A percentile compares a stretch with the other conserved stretches of the same genome.
Conservation (phyloP, 2,113 vertebrate genomes). For the Budorcas taxicolor region DNA sequence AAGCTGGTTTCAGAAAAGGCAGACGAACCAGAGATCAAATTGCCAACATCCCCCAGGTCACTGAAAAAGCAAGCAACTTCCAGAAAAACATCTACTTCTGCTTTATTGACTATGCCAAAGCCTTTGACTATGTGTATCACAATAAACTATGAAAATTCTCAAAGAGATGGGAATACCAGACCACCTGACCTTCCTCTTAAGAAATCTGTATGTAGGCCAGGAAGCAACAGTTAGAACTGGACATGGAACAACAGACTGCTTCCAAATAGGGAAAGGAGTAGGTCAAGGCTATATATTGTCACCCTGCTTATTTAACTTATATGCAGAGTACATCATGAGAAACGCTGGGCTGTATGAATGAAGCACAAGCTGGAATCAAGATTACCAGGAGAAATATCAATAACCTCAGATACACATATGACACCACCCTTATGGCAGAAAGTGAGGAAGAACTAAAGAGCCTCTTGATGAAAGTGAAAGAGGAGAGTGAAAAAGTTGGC, state of each 20-base stretch:
- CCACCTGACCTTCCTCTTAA: not conserved
- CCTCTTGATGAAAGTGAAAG: not conserved
- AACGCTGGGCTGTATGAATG: not conserved
- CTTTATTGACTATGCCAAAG: not conserved
- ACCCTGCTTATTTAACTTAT: not conserved
- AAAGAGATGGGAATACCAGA: not conserved
- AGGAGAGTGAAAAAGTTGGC: not conserved
- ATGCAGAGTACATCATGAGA: not conserved
- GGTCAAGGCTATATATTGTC: not conserved
- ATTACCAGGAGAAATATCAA: not conserved
- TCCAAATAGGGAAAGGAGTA: not conserved
- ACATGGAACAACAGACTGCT: not conserved
- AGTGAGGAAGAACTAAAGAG: not conserved
- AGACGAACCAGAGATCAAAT: not conserved
- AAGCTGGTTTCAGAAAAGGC: not conserved
- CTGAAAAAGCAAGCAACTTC: not conserved
- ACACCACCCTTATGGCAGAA: not conserved
- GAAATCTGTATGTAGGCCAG: not conserved
- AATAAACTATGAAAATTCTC: not conserved
- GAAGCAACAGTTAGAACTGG: not conserved
- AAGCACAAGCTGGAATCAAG: not conserved
- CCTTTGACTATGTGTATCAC: not conserved
- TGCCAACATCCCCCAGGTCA: not conserved
- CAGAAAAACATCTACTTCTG: not conserved
- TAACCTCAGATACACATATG: not conserved